These are phyloP conservation scores for Metallyticus violacea DNA, from an alignment of 2,888 invertebrate species.

Conservation along the genomic window DNA sequence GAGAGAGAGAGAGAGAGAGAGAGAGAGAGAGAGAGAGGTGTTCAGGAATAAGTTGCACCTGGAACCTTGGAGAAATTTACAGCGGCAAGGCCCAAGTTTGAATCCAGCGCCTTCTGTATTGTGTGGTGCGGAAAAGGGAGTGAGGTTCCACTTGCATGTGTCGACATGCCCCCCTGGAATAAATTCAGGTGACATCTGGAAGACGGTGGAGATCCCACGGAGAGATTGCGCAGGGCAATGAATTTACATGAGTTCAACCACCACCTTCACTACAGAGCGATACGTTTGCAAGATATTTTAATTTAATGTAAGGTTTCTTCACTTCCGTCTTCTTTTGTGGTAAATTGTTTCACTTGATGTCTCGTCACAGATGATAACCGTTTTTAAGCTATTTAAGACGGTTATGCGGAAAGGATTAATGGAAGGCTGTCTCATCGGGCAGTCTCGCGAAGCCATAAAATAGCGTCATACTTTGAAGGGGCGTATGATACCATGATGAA, in stretches of 20 bases:
- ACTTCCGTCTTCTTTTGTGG: not conserved
- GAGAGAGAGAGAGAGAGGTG: too few species aligned
- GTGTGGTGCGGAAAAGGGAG: not conserved
- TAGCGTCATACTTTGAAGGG: not conserved
- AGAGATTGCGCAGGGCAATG: constrained; percentile 5
- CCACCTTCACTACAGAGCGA: not conserved
- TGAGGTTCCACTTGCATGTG: not conserved
- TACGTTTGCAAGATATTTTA: not conserved
- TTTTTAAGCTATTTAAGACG: not conserved
- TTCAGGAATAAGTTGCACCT: not conserved
- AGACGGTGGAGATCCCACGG: not conserved
- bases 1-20: too few species aligned
- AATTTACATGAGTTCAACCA: constrained; percentile 19
- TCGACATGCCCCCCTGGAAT: not conserved
- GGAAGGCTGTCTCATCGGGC: not conserved
- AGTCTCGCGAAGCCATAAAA: not conserved
- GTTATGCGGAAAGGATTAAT: not conserved
- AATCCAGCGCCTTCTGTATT: too few species aligned
- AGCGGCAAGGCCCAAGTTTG: too few species aligned
- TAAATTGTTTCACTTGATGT: constrained; percentile 5
- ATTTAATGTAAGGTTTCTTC: constrained; percentile 7
- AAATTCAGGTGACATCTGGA: constrained; percentile 15
- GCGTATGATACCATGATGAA: not conserved
- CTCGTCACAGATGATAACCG: not conserved
- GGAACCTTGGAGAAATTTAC: too few species aligned